Evolutionary conservation across 1,140 invertebrate species (phyloP), one percentile per base, ranked within the genome.

Genomic region (Atta cephalotes): DNA sequence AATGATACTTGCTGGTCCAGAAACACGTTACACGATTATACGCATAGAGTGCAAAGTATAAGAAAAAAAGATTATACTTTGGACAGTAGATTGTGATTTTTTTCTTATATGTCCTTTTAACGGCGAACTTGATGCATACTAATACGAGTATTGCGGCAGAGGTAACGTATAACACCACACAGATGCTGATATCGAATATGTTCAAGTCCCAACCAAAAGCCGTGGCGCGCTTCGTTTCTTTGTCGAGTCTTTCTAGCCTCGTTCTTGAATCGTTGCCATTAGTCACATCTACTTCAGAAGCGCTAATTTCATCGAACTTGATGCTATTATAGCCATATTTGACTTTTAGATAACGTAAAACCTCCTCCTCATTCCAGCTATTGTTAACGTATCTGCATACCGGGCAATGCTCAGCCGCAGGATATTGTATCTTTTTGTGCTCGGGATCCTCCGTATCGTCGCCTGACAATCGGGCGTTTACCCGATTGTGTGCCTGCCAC

Each of bases 401-500:
- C 0, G 96, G 95, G 95, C 99, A 99, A 77, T 96, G 95, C 1
- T 95, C 90, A 12, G 92, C 88, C 14, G 96, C 95, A 1, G 99
- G 99, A 95, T 99, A 99, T 92, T 98, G 98, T 56, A 97, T 96
- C 95, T 99, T 99, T 1, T 97, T 98, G 95, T 97, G 97, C 77
- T 96, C 91, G 0, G 99, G 98, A 96, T 99, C 99, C 94, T 99
- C 99, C 14, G 98, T 98, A 1, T 95, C 68, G 94, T 99, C 98
- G 0, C 98, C 97, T 49, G 97, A 96, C 18, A 99, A 94, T 88
- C 99, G 96, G 87, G 97, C 95, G 94, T 99, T 99, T 0, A 98
- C 99, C 94, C 97, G 97, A 95, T 99, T 99, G 93, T 99, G 99
- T 1, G 98, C 97, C 77, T 96, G 96, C 99, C 99, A 99, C 3